Conservation (phyloP, 1,140 invertebrate genomes). For the Trichomalopsis sarcophagae region DNA sequence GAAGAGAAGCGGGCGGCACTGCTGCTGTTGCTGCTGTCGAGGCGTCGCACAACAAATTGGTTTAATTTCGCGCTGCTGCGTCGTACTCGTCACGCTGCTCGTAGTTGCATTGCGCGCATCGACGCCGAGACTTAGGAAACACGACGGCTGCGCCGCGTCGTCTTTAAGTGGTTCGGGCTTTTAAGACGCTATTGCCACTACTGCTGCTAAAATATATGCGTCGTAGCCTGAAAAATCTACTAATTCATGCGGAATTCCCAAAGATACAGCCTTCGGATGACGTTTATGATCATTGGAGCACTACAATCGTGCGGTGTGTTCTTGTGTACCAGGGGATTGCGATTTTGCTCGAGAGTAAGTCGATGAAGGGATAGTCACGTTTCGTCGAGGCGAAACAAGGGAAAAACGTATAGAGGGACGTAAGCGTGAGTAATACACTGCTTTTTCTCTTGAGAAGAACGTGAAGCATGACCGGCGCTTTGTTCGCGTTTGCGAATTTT, state of each 20-base stretch:
- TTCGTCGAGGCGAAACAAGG: too few relatives aligned
- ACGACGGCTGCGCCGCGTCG: neutral
- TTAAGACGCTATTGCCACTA: neutral
- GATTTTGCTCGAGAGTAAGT: too few relatives aligned
- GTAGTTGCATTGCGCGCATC: conserved; percentile 1
- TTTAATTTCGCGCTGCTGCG: conserved; percentile 44
- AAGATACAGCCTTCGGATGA: neutral
- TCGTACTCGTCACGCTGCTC: neutral
- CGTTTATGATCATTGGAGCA: neutral
- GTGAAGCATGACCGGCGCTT: too few relatives aligned
- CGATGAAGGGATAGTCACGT: too few relatives aligned
- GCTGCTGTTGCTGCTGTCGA: neutral
- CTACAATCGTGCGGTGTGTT: too few relatives aligned
- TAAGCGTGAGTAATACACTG: too few relatives aligned
- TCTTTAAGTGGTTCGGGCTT: conserved; percentile 4
- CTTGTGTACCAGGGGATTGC: too few relatives aligned
- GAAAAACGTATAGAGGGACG: too few relatives aligned
- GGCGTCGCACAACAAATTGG: conserved; percentile 44
- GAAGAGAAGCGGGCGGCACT: neutral
- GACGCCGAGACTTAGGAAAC: neutral
- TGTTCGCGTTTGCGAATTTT: too few relatives aligned
- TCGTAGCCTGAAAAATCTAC: neutral
- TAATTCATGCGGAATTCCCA: neutral
- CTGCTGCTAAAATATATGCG: neutral
- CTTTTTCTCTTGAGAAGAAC: too few relatives aligned